phyloP scores from a whole-genome alignment of 2,888 invertebrate genomes.

The Abrostola tripartita region DNA sequence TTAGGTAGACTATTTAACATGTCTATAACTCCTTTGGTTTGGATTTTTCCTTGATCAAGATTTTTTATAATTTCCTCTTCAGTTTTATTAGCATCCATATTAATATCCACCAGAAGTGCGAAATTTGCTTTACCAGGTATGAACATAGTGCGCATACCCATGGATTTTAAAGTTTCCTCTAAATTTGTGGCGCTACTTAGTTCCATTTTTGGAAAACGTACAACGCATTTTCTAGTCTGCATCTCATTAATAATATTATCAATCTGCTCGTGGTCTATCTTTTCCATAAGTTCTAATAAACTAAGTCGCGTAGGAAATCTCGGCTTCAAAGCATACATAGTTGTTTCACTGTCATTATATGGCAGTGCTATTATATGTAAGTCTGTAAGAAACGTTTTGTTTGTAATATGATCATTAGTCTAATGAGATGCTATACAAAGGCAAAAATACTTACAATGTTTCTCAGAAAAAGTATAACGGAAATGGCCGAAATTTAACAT shows the following conservation, averaged over 20 bases:
- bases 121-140: constrained; percentile 89
- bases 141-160: constrained; percentile 91
- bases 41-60: constrained; percentile 58
- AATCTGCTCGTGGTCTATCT: constrained; percentile 82
- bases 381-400: constrained; percentile 69
- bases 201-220: constrained; percentile 92
- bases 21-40: constrained; percentile 57
- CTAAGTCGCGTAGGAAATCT: constrained; percentile 71
- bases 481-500: constrained; percentile 89
- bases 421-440: not conserved
- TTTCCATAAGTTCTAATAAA: constrained; percentile 82
- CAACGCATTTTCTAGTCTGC: constrained; percentile 81
- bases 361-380: constrained; percentile 91
- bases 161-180: constrained; percentile 82
- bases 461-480: constrained; percentile 65
- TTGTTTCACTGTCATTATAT: constrained; percentile 90
- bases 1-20: constrained; percentile 78
- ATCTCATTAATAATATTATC: constrained; percentile 83
- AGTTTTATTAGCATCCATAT: constrained; percentile 58
- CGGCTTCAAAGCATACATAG: constrained; percentile 91
- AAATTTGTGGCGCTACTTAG: constrained; percentile 89
- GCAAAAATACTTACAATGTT: constrained; percentile 65
- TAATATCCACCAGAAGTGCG: constrained; percentile 87
- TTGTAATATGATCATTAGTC: constrained; percentile 10
- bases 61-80: constrained; percentile 67